phyloP scores from a whole-genome alignment of 2,113 vertebrate species.

The Prietella phreatophila region DNA sequence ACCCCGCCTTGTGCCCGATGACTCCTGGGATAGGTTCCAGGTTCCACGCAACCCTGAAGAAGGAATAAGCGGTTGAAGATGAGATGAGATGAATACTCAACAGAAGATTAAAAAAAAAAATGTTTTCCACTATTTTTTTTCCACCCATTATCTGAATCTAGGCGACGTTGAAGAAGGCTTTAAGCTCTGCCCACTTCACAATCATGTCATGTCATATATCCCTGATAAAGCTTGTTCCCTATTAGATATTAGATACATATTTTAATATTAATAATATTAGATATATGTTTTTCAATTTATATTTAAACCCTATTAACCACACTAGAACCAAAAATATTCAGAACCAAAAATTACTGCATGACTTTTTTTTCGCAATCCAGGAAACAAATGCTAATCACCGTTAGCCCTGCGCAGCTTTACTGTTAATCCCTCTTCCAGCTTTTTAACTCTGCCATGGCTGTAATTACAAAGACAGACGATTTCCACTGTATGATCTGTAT shows the following conservation, averaged over 20 bases:
- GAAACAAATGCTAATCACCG: neutral
- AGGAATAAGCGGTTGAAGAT: too few relatives aligned
- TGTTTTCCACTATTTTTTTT: neutral
- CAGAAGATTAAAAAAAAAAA: too few relatives aligned
- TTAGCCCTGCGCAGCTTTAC: neutral
- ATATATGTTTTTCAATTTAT: neutral
- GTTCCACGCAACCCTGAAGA: too few relatives aligned
- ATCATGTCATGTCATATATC: neutral
- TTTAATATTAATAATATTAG: neutral
- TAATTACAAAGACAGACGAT: conserved; percentile 6
- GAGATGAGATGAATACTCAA: too few relatives aligned
- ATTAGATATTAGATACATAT: neutral
- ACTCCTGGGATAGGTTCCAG: too few relatives aligned
- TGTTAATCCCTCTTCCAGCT: neutral
- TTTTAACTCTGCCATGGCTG: neutral
- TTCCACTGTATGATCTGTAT: neutral
- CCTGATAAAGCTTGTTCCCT: neutral
- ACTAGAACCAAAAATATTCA: too few relatives aligned
- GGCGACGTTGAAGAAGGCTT: neutral
- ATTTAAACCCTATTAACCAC: neutral
- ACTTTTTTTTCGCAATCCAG: neutral
- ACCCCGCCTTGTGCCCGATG: too few relatives aligned
- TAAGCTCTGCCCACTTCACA: neutral
- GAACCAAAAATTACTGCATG: neutral
- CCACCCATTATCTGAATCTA: neutral